Evolutionary conservation across 1,140 invertebrate species (phyloP).

Genomic region (Tetragonula clypearis): DNA sequence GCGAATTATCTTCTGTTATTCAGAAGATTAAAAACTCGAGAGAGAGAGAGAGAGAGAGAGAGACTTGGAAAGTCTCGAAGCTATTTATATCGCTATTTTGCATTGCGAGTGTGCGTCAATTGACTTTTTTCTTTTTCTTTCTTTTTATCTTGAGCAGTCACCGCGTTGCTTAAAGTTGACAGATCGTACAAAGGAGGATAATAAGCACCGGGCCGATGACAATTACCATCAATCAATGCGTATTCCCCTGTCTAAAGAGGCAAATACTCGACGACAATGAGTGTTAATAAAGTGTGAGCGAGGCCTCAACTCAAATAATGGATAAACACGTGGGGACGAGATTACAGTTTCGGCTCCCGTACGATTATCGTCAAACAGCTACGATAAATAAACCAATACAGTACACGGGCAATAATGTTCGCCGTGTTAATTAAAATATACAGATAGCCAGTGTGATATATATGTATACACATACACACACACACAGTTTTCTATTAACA

Average conservation of each 20-base stretch:
- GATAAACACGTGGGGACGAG: slow-evolving; percentile 29
- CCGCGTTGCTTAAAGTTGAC: background rate
- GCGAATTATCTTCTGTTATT: too few species aligned
- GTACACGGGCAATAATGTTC: background rate
- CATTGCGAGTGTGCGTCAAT: background rate
- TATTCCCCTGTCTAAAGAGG: background rate
- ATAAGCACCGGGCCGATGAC: background rate
- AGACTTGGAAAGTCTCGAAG: background rate
- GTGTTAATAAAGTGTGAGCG: slow-evolving; percentile 29
- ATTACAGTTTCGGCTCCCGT: background rate
- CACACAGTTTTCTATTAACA: background rate
- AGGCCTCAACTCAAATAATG: slow-evolving; percentile 17
- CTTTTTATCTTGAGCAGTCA: too few species aligned
- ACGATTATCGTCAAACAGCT: background rate
- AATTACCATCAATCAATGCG: slow-evolving; percentile 40
- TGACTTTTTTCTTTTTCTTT: too few species aligned
- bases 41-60: too few species aligned
- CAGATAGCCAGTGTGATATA: background rate
- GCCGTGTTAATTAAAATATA: slow-evolving; percentile 6
- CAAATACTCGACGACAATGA: slow-evolving; percentile 40
- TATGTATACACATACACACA: too few species aligned
- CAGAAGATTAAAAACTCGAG: background rate
- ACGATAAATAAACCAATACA: background rate
- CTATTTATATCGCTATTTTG: background rate
- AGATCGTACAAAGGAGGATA: background rate